These are phyloP conservation scores for Fratercula arctica DNA, from an alignment of 2,797 vertebrate species.

Conservation along the genomic window DNA sequence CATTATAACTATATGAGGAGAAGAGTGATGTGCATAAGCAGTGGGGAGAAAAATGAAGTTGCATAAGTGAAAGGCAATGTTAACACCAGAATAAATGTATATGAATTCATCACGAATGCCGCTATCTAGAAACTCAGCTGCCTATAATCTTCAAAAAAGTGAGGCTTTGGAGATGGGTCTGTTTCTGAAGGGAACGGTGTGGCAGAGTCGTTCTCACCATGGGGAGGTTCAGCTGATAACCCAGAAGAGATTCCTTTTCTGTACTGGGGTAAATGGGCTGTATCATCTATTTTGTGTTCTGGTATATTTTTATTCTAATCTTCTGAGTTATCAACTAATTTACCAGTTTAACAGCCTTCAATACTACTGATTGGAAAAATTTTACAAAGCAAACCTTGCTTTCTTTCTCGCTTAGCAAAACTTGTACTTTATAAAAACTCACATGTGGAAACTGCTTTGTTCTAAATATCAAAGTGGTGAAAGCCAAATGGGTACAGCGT, in stretches of 20 bases:
- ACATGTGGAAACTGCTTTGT: neutral
- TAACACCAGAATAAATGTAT: neutral
- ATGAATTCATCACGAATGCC: neutral
- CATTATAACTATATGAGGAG: neutral
- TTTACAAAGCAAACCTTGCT: neutral
- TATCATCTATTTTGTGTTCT: neutral
- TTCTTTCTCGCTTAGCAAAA: neutral
- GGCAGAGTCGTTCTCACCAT: neutral
- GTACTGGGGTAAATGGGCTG: neutral
- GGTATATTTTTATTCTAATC: neutral
- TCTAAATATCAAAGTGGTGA: neutral
- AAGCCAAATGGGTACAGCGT: neutral
- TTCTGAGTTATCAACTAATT: neutral
- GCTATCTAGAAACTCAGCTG: neutral
- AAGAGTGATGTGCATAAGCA: neutral
- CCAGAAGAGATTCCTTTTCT: neutral
- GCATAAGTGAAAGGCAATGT: neutral
- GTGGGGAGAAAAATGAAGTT: neutral
- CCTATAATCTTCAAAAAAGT: neutral
- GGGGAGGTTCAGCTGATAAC: neutral
- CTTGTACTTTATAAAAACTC: neutral
- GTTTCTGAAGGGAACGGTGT: neutral
- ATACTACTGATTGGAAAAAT: neutral
- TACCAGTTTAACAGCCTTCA: neutral
- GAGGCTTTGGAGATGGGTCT: neutral